Percentiles rank a stretch among this genome's conserved stretches.
phyloP scores from a whole-genome alignment of 2,113 vertebrate genomes.

The Aspiorhynchus laticeps region DNA sequence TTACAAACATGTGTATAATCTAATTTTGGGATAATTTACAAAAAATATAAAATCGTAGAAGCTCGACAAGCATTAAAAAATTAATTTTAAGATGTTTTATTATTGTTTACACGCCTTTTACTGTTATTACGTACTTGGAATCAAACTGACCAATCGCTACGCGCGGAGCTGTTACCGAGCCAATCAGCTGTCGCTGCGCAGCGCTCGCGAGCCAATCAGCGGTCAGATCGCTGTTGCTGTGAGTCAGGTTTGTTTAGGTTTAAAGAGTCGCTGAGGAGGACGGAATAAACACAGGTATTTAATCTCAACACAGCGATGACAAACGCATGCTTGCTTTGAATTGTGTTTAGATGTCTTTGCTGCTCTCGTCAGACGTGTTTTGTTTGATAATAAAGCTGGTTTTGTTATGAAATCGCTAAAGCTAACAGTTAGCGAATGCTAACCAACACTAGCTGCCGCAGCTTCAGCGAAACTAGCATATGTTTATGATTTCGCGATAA shows the following conservation, averaged over 20 bases:
- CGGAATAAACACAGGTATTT: constrained; percentile 46
- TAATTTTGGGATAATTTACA: no score
- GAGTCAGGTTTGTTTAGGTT: constrained; percentile 75
- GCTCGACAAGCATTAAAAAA: not conserved
- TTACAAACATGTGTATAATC: no score
- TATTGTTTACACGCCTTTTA: not conserved
- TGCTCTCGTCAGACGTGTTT: not conserved
- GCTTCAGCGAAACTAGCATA: not conserved
- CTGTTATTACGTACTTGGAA: not conserved
- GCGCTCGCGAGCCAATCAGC: constrained; percentile 67
- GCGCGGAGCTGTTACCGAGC: constrained; percentile 29
- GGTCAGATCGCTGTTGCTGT: constrained; percentile 67
- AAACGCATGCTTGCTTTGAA: not conserved
- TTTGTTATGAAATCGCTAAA: not conserved
- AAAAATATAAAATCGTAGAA: no score
- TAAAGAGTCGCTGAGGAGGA: constrained; percentile 57
- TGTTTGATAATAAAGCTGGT: not conserved
- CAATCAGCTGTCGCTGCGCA: constrained; percentile 64
- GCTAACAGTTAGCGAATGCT: constrained; percentile 19
- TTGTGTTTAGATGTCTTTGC: not conserved
- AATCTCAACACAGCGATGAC: constrained; percentile 20
- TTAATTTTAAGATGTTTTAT: not conserved
- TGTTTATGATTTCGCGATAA: not conserved
- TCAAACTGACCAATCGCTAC: constrained; percentile 37
- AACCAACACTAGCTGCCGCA: not conserved